A percentile compares a stretch with the other conserved stretches of the same genome.
Conservation (phyloP, 2,113 vertebrate species). For the Labeo rohita region DNA sequence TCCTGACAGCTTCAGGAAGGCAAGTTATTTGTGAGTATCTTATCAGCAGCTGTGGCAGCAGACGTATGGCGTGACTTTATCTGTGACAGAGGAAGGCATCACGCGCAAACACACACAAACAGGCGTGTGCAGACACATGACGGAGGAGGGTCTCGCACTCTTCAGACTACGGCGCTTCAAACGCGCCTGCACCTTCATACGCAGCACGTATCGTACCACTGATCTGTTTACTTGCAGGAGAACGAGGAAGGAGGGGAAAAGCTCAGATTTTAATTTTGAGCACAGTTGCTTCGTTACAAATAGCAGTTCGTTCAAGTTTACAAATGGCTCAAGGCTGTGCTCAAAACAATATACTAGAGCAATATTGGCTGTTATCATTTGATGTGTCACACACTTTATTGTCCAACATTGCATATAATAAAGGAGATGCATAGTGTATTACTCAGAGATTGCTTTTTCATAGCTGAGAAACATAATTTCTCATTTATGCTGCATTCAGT, state of each 20-base stretch:
- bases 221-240: conserved; percentile 8
- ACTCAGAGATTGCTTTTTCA: neutral
- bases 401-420: neutral
- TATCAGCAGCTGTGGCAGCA: conserved; percentile 72
- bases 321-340: conserved; percentile 10
- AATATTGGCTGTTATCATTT: neutral
- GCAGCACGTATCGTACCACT: neutral
- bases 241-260: neutral
- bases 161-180: conserved; percentile 25
- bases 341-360: neutral
- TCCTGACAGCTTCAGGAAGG: conserved; percentile 63
- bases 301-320: neutral
- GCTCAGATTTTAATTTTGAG: neutral
- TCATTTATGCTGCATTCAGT: neutral
- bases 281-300: neutral
- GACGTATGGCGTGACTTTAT: conserved; percentile 63
- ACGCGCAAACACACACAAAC: conserved; percentile 38
- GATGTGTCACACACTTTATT: neutral
- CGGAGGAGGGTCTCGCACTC: conserved; percentile 22
- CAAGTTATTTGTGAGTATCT: conserved; percentile 65
- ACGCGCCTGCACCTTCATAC: neutral
- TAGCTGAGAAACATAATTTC: neutral
- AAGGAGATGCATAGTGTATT: neutral
- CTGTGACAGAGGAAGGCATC: conserved; percentile 54
- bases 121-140: conserved; percentile 26